Conservation (phyloP, 2,888 invertebrate genomes). For the Xylocampa areola region DNA sequence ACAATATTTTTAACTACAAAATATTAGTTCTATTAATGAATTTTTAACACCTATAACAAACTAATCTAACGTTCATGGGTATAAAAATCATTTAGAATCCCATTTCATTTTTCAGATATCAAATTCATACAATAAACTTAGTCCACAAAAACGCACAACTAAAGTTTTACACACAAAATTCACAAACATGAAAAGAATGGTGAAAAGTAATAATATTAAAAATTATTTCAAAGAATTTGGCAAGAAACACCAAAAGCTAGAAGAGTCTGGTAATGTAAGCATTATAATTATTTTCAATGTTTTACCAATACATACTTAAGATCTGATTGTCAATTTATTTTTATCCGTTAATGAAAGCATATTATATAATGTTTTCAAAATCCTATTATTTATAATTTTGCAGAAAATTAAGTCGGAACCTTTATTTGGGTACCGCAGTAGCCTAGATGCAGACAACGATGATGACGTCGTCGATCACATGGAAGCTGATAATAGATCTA, state of each 20-base stretch:
- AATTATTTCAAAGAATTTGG: conserved; percentile 55
- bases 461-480: conserved; percentile 42
- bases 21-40: too few species aligned
- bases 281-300: background rate
- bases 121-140: conserved; percentile 74
- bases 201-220: conserved; percentile 63
- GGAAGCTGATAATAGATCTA: conserved; percentile 27
- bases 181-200: conserved; percentile 74
- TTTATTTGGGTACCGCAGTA: conserved; percentile 60
- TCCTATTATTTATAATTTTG: conserved; percentile 36
- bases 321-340: too few species aligned
- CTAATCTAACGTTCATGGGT: too few species aligned
- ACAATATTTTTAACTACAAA: too few species aligned
- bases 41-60: too few species aligned
- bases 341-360: too few species aligned
- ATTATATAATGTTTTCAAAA: background rate
- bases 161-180: conserved; percentile 79
- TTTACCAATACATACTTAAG: too few species aligned
- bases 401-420: conserved; percentile 78
- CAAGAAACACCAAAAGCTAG: conserved; percentile 63
- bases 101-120: conserved; percentile 70
- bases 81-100: too few species aligned
- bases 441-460: conserved; percentile 39
- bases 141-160: conserved; percentile 73
- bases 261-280: conserved; percentile 63